Base-by-base conservation (phyloP, 2,113 vertebrate species). In the Xiphophorus hellerii region DNA sequence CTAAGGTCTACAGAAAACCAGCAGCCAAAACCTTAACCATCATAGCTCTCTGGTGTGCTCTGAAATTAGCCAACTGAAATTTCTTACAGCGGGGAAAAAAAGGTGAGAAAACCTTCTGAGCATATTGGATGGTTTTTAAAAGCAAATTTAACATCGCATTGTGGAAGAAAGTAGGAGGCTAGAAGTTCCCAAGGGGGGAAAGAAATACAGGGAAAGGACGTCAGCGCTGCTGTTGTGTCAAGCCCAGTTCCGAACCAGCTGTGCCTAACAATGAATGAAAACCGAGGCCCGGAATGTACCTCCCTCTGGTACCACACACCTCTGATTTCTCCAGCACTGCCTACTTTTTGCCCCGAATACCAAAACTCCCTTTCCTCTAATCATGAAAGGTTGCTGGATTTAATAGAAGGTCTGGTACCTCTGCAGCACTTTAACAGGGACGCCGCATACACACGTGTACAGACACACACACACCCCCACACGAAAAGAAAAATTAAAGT, bases 301-400 rank as follows among this genome's bases (percentile, higher is more conserved):
- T 90, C 91, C 92, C 88, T 89, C 87, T 91, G 88, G 90, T 89
- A 81, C 77, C 66, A 64, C 77, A 81, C 58, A 33, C 69, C 86
- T 91, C 90, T 89, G 83, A 88, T 87, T 89, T 91, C 79, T 84
- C 74, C 86, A 85, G 62, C 66, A 71, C 76, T 77, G 82, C 80
- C 84, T 85, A 69, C 79, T 42, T 68, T 89, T 91, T 87, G 66
- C 82, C 83, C 78, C 86, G 81, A 86, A 82, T 89, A 83, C 70
- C 86, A 81, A 62, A 80, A 74, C 69, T 81, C 82, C 74, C 76
- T 62, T 77, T 61, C 74, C 66, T 87, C 78, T 85, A 82, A 85
- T 88, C 74, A 82, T 78, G 82, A 78, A 82, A 33, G 69, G 81
- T 82, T 81, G 64, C 75, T 85, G 71, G 78, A 81, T 90, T 89